Conservation (phyloP, 1,140 invertebrate species). For the Chelonus insularis region DNA sequence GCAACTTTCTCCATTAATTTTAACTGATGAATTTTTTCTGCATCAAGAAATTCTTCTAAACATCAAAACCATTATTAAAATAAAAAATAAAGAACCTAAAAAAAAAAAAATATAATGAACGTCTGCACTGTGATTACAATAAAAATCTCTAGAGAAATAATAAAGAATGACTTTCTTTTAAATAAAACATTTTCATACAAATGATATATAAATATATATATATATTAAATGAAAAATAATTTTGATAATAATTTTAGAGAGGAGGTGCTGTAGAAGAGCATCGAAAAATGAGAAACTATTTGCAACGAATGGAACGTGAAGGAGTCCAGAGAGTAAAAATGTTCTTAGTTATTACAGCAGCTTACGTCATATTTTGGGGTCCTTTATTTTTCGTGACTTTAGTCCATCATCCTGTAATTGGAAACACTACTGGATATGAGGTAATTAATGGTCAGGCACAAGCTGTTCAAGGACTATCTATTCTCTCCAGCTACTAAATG, state of each 20-base stretch:
- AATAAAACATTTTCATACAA: too few species aligned
- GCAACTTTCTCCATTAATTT: too few species aligned
- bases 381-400: slow-evolving; percentile 83
- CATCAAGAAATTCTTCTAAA: too few species aligned
- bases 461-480: neutral
- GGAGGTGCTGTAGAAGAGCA: slow-evolving; percentile 70
- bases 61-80: too few species aligned
- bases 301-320: slow-evolving; percentile 75
- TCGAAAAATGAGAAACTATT: slow-evolving; percentile 75
- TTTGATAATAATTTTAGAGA: slow-evolving; percentile 40
- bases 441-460: slow-evolving; percentile 49
- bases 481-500: slow-evolving; percentile 2
- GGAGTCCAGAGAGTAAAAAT: slow-evolving; percentile 79
- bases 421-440: slow-evolving; percentile 72
- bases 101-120: too few species aligned
- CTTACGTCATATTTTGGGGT: slow-evolving; percentile 86
- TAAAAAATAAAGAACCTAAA: too few species aligned
- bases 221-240: too few species aligned
- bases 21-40: too few species aligned
- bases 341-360: slow-evolving; percentile 82
- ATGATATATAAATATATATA: too few species aligned
- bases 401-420: slow-evolving; percentile 72
- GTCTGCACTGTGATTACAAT: too few species aligned
- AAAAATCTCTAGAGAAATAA: too few species aligned
- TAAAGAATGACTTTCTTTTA: too few species aligned